Evolutionary conservation across 2,797 vertebrate genomes (phyloP), one percentile per base, ranked within the genome.

Genomic region (Pangasius macronema): DNA sequence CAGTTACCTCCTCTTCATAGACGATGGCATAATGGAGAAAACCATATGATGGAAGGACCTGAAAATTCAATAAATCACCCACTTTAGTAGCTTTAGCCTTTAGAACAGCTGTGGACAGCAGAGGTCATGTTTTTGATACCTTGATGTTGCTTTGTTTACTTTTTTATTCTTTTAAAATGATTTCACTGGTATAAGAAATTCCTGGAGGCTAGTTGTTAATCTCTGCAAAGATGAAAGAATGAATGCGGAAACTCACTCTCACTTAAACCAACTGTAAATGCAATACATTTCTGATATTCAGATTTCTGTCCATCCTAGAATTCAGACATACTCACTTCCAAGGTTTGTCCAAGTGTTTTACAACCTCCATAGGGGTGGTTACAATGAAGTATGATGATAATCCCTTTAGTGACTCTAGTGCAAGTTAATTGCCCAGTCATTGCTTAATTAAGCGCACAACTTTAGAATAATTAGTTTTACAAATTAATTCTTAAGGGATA

Each of bases 361-460:
- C 5, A 14, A 33, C n/a, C 36, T 61, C 57, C 18, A 27, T 4
- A 42, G 22, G 5, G 55, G 2, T 42, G 55, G 10, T 61, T 61
- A 42, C 51, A 36, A 2, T 42, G 79, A 57, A 22, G 51, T 30
- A 39, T 55, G 53, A 79, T 36, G 18, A 57, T 42, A 0, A 61
- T 61, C 22, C 24, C 53, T 86, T 59, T 55, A 65, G 46, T 65
- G n/a, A 83, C 57, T 83, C n/a, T 18, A 42, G 76, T 87, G 49
- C 55, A 57, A 59, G 84, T 59, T 72, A 24, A 55, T 85, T 33
- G 16, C 65, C 77, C 55, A 80, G 33, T 89, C 75, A 49, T 57
- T 53, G 27, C 75, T 30, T 49, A 77, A 30, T 24, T 55, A 55
- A 82, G 51, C 24, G 65, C 67, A 51, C 27, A 81, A 87, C 70